These are phyloP conservation scores for Macrostomum cliftonense DNA, from an alignment of 2,888 invertebrate genomes.

Conservation along the genomic window DNA sequence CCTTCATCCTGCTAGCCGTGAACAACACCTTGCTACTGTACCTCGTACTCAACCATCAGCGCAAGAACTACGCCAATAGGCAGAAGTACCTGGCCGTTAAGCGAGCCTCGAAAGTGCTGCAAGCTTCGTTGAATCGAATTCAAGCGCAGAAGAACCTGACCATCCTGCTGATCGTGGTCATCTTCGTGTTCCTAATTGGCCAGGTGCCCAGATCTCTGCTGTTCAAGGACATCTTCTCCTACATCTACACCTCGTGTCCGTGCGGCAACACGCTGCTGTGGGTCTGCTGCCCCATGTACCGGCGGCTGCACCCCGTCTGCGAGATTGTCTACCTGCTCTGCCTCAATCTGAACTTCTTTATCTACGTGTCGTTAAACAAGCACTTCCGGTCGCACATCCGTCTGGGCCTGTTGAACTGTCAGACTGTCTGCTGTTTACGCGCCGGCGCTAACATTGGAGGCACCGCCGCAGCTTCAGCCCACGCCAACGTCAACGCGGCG, in stretches of 20 bases:
- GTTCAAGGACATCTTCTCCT: slow-evolving; percentile 1
- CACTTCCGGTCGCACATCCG: slow-evolving; percentile 3
- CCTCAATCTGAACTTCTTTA: slow-evolving; percentile 2
- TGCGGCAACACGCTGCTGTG: too few species aligned
- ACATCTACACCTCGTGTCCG: background rate
- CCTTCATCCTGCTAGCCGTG: background rate
- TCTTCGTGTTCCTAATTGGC: slow-evolving; percentile 3
- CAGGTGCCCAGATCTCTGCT: slow-evolving; percentile 4
- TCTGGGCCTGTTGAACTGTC: too few species aligned
- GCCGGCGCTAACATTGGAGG: too few species aligned
- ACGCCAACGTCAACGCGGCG: too few species aligned
- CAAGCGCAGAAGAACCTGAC: slow-evolving; percentile 4
- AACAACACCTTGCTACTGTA: slow-evolving; percentile 3
- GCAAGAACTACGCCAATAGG: background rate
- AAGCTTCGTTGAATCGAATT: background rate
- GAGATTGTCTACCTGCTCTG: background rate
- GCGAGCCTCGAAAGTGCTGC: slow-evolving; percentile 1
- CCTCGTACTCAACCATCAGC: background rate
- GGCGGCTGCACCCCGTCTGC: background rate
- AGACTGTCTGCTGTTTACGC: too few species aligned
- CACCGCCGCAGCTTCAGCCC: too few species aligned
- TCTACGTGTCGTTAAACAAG: slow-evolving; percentile 3
- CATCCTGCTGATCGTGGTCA: slow-evolving; percentile 3
- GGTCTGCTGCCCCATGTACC: background rate
- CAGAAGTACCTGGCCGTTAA: background rate